These are phyloP conservation scores for Bolborhynchus lineola DNA, from an alignment of 2,113 vertebrate genomes.

Conservation along the genomic window DNA sequence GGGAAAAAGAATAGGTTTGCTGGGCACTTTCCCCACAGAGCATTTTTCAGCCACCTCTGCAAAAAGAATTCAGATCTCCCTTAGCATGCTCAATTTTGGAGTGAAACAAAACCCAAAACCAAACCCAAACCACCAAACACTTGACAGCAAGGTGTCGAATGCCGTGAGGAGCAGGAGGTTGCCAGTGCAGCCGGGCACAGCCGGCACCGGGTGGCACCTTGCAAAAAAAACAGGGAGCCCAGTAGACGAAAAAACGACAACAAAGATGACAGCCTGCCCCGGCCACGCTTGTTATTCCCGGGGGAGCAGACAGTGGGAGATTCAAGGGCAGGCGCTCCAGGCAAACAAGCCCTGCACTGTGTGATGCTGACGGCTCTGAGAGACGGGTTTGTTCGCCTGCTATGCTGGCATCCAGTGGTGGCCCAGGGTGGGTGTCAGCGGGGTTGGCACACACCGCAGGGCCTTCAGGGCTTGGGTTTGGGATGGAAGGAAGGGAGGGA, in stretches of 20 bases:
- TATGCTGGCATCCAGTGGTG: background rate
- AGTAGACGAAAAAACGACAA: background rate
- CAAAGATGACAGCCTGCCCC: slow-evolving; percentile 20
- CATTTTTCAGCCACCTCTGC: slow-evolving; percentile 55
- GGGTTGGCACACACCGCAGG: background rate
- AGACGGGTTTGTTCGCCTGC: slow-evolving; percentile 36
- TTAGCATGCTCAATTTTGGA: background rate
- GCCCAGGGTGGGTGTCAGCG: background rate
- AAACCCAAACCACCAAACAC: background rate
- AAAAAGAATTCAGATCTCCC: background rate
- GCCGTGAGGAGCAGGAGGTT: background rate
- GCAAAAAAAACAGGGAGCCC: background rate
- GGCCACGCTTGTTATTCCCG: slow-evolving; percentile 59
- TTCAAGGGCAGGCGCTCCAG: slow-evolving; percentile 49
- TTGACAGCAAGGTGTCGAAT: background rate
- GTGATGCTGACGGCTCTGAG: background rate
- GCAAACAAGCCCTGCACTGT: slow-evolving; percentile 68
- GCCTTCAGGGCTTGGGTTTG: accelerated
- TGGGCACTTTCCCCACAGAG: background rate
- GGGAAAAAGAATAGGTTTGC: background rate
- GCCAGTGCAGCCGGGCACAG: background rate
- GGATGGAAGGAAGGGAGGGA: background rate
- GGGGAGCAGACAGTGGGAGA: slow-evolving; percentile 57
- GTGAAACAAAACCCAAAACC: accelerated
- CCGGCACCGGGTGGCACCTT: slow-evolving; percentile 73